Base-by-base conservation (phyloP, 2,888 invertebrate species). In the Meteorus colon region DNA sequence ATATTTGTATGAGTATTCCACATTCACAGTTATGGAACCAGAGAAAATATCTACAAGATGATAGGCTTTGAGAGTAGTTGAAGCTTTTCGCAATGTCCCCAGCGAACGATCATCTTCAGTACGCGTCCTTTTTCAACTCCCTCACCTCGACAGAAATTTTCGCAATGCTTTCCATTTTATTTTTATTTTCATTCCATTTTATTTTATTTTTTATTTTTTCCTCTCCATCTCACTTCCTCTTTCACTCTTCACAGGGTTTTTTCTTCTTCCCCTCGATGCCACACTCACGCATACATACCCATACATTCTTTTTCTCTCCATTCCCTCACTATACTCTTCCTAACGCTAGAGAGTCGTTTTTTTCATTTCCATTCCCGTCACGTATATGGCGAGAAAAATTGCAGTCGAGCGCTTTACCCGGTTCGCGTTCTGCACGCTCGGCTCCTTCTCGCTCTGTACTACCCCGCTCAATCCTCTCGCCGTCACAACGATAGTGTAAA, bases 341-440 rank as follows among this genome's bases (percentile, higher is more conserved):
- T 12, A 19, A 34, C 34, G 34, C 65, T 8, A 34, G 34, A 65
- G 74, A 71, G 76, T 74, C 73, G 66, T 78, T 81, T 81, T 84
- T 81, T 86, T 86, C 84, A 86, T 88, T 88, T 85, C 83, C 83
- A 89, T 88, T 86, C 89, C 80, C 84, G 89, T 89, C 89, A 89
- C 89, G 89, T 89, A 88, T 88, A 86, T 89, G 86, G 89, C 89
- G 89, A 89, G 89, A 89, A 89, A 89, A 89, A 89, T 89, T 89
- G 89, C 89, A 89, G 89, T 85, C 86, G 87, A 89, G 88, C 89
- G 88, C 88, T 89, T 89, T 89, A 86, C 88, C 85, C 86, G 86
- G 86, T 88, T 87, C 87, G 85, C 86, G 89, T 89, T 89, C 88
- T 89, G 88, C 89, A 88, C 88, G 89, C 86, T 82, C 86, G 86